Evolutionary conservation across 2,888 invertebrate species (phyloP).

Genomic region (Rhabditoides inermis): DNA sequence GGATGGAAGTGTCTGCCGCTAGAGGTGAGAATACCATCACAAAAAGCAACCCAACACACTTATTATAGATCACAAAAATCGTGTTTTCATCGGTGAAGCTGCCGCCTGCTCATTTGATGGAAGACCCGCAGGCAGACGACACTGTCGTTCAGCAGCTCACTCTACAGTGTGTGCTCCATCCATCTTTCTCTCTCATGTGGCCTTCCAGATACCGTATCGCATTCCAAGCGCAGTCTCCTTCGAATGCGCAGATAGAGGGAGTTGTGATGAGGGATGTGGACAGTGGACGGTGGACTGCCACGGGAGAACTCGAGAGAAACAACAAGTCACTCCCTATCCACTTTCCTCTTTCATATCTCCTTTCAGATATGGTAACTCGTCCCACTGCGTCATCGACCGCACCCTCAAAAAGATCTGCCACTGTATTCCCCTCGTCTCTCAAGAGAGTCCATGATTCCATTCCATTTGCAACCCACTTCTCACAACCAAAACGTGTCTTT

Average conservation of each 20-base stretch:
- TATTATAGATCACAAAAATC: conserved; percentile 7
- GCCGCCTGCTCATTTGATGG: conserved; percentile 12
- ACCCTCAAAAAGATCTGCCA: conserved; percentile 33
- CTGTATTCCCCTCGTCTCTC: too few species aligned
- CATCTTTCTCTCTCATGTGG: neutral
- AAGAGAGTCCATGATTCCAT: too few species aligned
- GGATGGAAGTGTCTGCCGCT: too few species aligned
- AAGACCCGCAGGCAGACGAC: conserved; percentile 16
- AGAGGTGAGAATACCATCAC: too few species aligned
- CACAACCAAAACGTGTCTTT: too few species aligned
- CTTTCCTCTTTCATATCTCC: neutral
- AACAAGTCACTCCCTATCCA: conserved; percentile 18
- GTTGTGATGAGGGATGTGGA: conserved; percentile 21
- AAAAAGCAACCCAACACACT: too few species aligned
- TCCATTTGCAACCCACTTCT: too few species aligned
- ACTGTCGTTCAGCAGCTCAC: conserved; percentile 9
- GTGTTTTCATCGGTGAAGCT: conserved; percentile 11
- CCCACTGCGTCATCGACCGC: conserved; percentile 29
- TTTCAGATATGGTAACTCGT: conserved; percentile 35
- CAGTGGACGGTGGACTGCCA: conserved; percentile 15
- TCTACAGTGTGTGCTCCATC: too few species aligned
- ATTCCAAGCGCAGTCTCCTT: conserved; percentile 21
- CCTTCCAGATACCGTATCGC: conserved; percentile 24
- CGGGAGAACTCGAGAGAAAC: conserved; percentile 34
- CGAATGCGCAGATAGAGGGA: conserved; percentile 23